Conservation (phyloP, 2,888 invertebrate genomes). For the Bruchidius siliquastri region DNA sequence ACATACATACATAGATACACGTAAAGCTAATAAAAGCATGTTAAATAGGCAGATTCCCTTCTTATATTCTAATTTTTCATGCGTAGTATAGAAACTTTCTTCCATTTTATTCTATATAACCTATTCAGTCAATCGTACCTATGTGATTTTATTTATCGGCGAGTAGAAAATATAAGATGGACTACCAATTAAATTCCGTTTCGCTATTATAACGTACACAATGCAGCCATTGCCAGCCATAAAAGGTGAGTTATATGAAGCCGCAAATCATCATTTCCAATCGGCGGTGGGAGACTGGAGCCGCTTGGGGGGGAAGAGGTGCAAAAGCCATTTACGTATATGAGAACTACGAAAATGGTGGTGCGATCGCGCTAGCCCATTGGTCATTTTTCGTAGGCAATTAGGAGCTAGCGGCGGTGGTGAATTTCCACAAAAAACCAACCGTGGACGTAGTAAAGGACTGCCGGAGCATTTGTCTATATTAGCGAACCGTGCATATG, state of each 20-base stretch:
- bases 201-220: too few relatives aligned
- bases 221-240: neutral
- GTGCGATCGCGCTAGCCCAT: neutral
- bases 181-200: too few relatives aligned
- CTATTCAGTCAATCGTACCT: too few relatives aligned
- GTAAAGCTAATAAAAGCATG: too few relatives aligned
- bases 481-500: neutral
- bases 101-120: too few relatives aligned
- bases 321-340: neutral
- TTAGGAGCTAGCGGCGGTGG: neutral
- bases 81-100: too few relatives aligned
- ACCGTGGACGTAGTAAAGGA: neutral
- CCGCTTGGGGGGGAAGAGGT: too few relatives aligned
- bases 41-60: too few relatives aligned
- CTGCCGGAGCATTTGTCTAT: neutral
- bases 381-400: neutral
- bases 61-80: too few relatives aligned
- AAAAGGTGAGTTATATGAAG: neutral
- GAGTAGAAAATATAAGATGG: too few relatives aligned
- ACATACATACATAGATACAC: too few relatives aligned
- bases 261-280: neutral
- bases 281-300: neutral
- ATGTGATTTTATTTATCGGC: too few relatives aligned
- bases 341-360: neutral
- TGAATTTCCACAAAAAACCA: neutral